These are phyloP conservation scores for Tokudaia tokunoshimensis DNA, from an alignment of 2,797 vertebrate species.

Conservation along the genomic window DNA sequence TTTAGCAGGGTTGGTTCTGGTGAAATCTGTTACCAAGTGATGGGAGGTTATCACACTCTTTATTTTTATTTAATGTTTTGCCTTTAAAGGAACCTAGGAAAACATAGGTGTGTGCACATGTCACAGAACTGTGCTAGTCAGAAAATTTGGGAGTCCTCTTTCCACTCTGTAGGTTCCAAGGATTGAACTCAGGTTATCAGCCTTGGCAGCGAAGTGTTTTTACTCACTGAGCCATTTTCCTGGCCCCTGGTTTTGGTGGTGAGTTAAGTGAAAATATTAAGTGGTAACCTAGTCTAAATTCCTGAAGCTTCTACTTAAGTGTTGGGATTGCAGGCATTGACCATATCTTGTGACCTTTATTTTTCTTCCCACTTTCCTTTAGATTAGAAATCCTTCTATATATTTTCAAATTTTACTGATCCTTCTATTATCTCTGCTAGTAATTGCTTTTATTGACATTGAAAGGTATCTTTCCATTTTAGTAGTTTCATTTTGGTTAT, in stretches of 20 bases:
- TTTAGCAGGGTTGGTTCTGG: neutral
- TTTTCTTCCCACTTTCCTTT: neutral
- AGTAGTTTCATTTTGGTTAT: conserved; percentile 16
- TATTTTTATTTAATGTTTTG: neutral
- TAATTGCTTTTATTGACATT: neutral
- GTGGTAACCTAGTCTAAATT: neutral
- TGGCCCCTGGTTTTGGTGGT: neutral
- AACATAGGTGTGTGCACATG: neutral
- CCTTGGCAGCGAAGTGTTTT: neutral
- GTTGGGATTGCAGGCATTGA: neutral
- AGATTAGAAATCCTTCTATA: neutral
- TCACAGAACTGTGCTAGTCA: neutral
- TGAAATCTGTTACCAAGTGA: neutral
- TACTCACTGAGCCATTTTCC: neutral
- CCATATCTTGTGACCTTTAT: neutral
- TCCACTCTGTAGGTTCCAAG: neutral
- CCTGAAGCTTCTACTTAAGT: neutral
- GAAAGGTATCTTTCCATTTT: conserved; percentile 13
- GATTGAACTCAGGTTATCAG: neutral
- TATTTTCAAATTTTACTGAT: neutral
- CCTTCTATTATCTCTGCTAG: neutral
- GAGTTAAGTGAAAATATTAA: neutral
- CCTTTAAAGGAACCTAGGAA: neutral
- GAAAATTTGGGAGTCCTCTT: neutral
- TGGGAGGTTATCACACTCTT: neutral